Conservation (phyloP, 1,140 invertebrate species). For the Metaphire vulgaris region DNA sequence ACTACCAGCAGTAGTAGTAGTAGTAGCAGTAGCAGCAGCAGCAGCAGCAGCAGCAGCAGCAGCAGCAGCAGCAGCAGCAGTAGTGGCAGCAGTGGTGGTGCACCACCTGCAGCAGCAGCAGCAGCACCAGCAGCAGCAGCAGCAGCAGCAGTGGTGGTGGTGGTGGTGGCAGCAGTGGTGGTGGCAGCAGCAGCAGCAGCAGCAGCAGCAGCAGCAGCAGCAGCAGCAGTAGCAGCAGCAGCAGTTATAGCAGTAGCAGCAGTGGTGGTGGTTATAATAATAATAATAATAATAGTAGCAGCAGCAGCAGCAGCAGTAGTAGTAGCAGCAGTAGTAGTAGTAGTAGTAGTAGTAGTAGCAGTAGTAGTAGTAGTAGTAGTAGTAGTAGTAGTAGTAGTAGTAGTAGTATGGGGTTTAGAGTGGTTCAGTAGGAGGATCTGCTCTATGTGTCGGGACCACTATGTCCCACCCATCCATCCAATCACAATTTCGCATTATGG, state of each 20-base stretch:
- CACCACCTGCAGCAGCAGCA: too few species aligned
- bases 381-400: slow-evolving; percentile 9
- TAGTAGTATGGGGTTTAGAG: too few species aligned
- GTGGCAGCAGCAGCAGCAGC: slow-evolving; percentile 2
- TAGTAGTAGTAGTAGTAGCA: slow-evolving; percentile 9
- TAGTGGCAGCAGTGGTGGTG: slow-evolving; percentile 8
- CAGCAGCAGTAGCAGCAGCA: slow-evolving; percentile 8
- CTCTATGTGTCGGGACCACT: too few species aligned
- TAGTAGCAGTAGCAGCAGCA: slow-evolving; percentile 8
- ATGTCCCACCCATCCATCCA: too few species aligned
- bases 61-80: slow-evolving; percentile 8
- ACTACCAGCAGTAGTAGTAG: slow-evolving; percentile 4
- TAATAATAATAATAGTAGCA: too few species aligned
- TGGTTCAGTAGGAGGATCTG: too few species aligned
- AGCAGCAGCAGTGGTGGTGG: slow-evolving; percentile 6
- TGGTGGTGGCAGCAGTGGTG: slow-evolving; percentile 1
- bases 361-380: slow-evolving; percentile 9
- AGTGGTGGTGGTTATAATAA: too few species aligned
- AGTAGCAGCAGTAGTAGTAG: slow-evolving; percentile 9
- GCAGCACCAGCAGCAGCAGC: too few species aligned
- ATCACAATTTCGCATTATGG: too few species aligned
- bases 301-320: slow-evolving; percentile 8
- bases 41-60: slow-evolving; percentile 8
- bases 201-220: neutral
- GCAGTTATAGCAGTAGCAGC: too few species aligned